A percentile compares a stretch with the other conserved stretches of the same genome.
Evolutionary conservation across 1,140 invertebrate genomes (phyloP).

Genomic region (Drosophila gunungcola): DNA sequence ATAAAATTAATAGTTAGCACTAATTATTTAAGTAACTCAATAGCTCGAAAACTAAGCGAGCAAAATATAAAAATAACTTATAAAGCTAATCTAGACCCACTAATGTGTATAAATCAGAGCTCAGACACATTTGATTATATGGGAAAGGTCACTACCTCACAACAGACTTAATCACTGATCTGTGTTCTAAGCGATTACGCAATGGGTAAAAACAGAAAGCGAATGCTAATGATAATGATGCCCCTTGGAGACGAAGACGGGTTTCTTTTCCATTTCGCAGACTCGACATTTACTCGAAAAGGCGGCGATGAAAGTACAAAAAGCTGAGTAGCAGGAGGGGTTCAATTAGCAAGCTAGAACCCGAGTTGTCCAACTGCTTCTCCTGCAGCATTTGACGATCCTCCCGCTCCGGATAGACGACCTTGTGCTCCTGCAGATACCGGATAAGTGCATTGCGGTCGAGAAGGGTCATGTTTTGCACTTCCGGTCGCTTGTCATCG

Average conservation of each 20-base stretch:
- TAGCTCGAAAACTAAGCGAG: no score
- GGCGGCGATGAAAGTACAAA: not conserved
- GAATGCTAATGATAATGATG: conserved; percentile 45
- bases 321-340: not conserved
- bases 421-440: conserved; percentile 66
- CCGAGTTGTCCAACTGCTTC: not conserved
- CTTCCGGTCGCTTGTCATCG: conserved; percentile 3
- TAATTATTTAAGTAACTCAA: no score
- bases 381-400: conserved; percentile 82
- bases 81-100: conserved; percentile 1
- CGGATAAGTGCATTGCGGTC: conserved; percentile 49
- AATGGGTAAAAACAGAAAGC: conserved; percentile 36
- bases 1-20: no score
- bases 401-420: conserved; percentile 85
- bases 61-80: not conserved
- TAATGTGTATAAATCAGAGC: not conserved
- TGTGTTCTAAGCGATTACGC: conserved; percentile 18
- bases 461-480: conserved; percentile 9
- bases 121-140: not conserved
- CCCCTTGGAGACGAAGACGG: conserved; percentile 11
- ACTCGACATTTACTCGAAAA: not conserved
- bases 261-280: not conserved
- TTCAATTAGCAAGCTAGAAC: not conserved
- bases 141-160: conserved; percentile 26
- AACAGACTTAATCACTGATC: conserved; percentile 12